phyloP scores from a whole-genome alignment of 2,113 vertebrate species.

The Ailurus styani region DNA sequence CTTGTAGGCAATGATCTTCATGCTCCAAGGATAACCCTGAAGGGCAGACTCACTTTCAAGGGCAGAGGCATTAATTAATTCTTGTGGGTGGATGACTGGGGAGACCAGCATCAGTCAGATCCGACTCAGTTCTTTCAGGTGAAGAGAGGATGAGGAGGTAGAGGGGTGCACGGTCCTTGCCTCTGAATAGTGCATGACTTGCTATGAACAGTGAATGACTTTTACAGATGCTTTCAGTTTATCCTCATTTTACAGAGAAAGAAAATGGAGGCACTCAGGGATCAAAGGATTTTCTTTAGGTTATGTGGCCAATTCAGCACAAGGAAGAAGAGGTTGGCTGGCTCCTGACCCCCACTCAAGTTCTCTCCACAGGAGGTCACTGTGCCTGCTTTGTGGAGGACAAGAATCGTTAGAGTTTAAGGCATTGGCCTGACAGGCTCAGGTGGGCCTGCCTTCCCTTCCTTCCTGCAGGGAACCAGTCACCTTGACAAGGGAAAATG shows the following conservation, averaged over 20 bases:
- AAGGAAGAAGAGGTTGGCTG: background rate
- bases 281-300: background rate
- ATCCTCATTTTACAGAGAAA: background rate
- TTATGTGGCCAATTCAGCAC: background rate
- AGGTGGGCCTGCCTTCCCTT: background rate
- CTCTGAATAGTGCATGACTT: background rate
- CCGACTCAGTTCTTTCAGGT: background rate
- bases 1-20: background rate
- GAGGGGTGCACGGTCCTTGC: background rate
- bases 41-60: background rate
- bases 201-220: background rate
- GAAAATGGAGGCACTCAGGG: background rate
- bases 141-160: background rate
- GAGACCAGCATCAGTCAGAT: background rate
- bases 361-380: background rate
- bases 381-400: background rate
- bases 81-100: background rate
- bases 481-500: constrained; percentile 18
- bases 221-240: background rate
- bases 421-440: background rate
- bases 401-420: background rate
- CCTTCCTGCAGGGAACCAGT: background rate
- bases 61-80: background rate
- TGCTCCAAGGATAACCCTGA: background rate
- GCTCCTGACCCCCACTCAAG: background rate